These are phyloP conservation scores for Zaprionus ghesquierei DNA, from an alignment of 1,140 invertebrate species.

Conservation along the genomic window DNA sequence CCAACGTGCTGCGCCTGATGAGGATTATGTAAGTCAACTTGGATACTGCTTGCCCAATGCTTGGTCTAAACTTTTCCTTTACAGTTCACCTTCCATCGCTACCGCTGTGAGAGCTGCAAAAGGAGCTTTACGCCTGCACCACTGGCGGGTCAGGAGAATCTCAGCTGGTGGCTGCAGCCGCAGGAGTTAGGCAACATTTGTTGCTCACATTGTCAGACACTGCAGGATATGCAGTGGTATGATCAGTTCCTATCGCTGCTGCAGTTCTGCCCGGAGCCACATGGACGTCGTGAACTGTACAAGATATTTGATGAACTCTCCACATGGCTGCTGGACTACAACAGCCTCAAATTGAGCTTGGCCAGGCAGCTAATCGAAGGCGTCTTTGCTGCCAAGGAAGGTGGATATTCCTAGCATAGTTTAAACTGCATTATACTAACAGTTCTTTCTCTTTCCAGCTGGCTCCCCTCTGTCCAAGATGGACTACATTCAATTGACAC, in stretches of 20 bases:
- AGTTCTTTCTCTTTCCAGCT: conserved; percentile 8
- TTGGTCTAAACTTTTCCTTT: neutral
- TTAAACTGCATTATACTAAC: neutral
- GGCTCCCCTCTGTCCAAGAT: conserved; percentile 17
- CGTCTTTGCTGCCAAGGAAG: conserved; percentile 45
- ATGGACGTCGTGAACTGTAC: conserved; percentile 29
- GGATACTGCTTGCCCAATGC: neutral
- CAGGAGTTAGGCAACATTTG: neutral
- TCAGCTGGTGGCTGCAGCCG: conserved; percentile 53
- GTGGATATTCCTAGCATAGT: conserved; percentile 2
- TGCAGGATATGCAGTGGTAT: conserved; percentile 45
- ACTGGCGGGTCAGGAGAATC: neutral
- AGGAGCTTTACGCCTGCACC: conserved; percentile 31
- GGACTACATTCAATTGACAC: conserved; percentile 42
- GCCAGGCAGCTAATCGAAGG: conserved; percentile 34
- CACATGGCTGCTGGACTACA: conserved; percentile 39
- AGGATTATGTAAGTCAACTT: conserved; percentile 57
- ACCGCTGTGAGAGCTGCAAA: conserved; percentile 54
- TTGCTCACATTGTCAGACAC: conserved; percentile 43
- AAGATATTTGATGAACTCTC: conserved; percentile 34
- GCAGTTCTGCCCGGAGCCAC: neutral
- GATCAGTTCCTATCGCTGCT: conserved; percentile 34
- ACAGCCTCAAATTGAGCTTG: conserved; percentile 43
- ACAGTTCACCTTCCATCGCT: conserved; percentile 56
- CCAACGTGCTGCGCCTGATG: conserved; percentile 25